Evolutionary conservation across 2,113 vertebrate species (phyloP).

Genomic region (Micromys minutus): DNA sequence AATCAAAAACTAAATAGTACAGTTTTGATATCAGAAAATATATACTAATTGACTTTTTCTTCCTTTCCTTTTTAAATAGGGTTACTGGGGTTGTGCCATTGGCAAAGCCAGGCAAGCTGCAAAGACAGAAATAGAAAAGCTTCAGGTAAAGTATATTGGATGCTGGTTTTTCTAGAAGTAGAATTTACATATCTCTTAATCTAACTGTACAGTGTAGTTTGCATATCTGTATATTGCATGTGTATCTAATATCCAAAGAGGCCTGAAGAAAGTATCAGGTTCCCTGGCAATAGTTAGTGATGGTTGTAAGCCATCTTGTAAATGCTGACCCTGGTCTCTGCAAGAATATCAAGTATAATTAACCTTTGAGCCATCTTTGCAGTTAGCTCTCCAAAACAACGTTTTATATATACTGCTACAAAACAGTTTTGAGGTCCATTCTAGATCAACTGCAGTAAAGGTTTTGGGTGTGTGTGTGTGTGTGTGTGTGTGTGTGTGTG

Average conservation of each 20-base stretch:
- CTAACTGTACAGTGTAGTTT: no score
- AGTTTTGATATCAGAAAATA: background rate
- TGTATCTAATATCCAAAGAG: background rate
- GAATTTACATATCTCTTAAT: constrained; percentile 3
- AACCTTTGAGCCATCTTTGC: background rate
- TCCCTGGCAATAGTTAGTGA: background rate
- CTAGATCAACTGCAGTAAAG: background rate
- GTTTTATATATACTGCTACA: background rate
- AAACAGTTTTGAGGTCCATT: background rate
- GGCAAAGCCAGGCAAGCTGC: constrained; percentile 99
- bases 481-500: no score
- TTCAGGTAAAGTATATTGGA: constrained; percentile 89
- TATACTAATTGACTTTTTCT: background rate
- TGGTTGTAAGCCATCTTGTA: background rate
- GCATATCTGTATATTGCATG: background rate
- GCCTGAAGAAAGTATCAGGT: no score
- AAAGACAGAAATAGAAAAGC: constrained; percentile 99
- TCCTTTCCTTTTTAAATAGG: constrained; percentile 83
- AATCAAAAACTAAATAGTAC: background rate
- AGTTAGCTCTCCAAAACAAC: background rate
- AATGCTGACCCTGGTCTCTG: background rate
- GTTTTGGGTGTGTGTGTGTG: no score
- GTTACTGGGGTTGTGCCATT: constrained; percentile 98
- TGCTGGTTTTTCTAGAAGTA: constrained; percentile 25
- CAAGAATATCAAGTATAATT: background rate